Percentiles rank a stretch among this genome's conserved stretches.
Evolutionary conservation across 2,797 vertebrate genomes (phyloP).

Genomic region (Cirrhinus mrigala): DNA sequence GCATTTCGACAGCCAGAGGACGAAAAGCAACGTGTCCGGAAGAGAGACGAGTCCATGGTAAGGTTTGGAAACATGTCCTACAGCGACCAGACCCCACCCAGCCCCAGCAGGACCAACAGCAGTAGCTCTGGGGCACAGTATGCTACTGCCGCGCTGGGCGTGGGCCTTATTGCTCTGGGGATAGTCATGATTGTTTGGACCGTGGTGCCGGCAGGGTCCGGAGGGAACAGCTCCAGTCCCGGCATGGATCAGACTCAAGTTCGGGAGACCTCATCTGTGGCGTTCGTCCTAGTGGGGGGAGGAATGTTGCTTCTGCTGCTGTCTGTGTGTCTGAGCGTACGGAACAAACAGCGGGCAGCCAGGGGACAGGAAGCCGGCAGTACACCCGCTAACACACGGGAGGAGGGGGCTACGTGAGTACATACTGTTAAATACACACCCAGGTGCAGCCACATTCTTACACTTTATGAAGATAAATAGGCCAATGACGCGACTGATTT

Average conservation of each 20-base stretch:
- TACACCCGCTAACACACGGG: slow-evolving; percentile 22
- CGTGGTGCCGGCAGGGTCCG: slow-evolving; percentile 78
- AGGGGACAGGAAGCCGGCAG: slow-evolving; percentile 62
- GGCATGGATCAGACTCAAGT: slow-evolving; percentile 48
- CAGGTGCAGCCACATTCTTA: neutral
- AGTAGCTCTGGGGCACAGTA: slow-evolving; percentile 90
- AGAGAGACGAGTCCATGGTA: slow-evolving; percentile 13
- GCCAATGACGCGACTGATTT: neutral
- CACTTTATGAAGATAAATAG: neutral
- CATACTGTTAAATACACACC: slow-evolving; percentile 22
- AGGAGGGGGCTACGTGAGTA: slow-evolving; percentile 73
- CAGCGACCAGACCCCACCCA: slow-evolving; percentile 52
- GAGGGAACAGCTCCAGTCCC: slow-evolving; percentile 73
- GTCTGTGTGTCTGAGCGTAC: slow-evolving; percentile 88
- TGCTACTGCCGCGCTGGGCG: slow-evolving; percentile 90
- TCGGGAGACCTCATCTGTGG: slow-evolving; percentile 89
- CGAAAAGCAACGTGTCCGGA: too few relatives aligned
- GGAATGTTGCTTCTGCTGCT: slow-evolving; percentile 89
- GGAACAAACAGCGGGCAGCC: slow-evolving; percentile 82
- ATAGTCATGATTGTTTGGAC: slow-evolving; percentile 98
- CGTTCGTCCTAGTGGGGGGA: slow-evolving; percentile 89
- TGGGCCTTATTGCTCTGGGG: slow-evolving; percentile 91
- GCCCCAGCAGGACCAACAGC: slow-evolving; percentile 52
- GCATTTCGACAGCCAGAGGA: neutral
- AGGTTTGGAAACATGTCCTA: slow-evolving; percentile 59